phyloP scores from a whole-genome alignment of 2,888 invertebrate genomes.

The Diarsia brunnea region DNA sequence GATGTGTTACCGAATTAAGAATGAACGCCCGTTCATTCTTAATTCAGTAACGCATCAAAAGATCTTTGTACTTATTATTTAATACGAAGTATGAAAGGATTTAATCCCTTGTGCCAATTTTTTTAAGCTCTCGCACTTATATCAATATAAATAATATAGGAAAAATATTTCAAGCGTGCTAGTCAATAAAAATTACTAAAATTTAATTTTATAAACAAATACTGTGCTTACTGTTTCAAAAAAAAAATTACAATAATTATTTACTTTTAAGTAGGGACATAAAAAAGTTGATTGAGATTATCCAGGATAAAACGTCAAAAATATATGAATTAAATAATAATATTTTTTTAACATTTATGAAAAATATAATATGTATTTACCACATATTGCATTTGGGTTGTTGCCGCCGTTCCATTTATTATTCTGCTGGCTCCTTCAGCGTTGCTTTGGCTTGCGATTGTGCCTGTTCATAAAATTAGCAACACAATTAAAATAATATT shows the following conservation, averaged over 20 bases:
- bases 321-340: not conserved
- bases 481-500: not conserved
- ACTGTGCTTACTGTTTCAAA: not conserved
- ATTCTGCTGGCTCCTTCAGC: conserved; percentile 14
- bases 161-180: not conserved
- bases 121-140: not conserved
- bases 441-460: not conserved
- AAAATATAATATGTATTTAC: conserved; percentile 2
- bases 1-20: too few relatives aligned
- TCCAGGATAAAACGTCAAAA: not conserved
- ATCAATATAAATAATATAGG: not conserved
- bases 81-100: not conserved
- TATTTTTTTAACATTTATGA: not conserved
- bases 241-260: not conserved
- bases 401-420: not conserved
- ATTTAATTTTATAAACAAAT: not conserved
- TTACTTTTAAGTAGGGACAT: not conserved
- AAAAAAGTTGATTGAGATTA: not conserved
- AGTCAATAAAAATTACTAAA: not conserved
- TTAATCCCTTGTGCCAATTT: not conserved
- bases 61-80: not conserved
- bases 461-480: conserved; percentile 15
- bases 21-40: fast-evolving
- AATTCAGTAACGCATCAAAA: not conserved
- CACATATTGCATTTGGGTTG: conserved; percentile 1